A percentile compares a stretch with the other conserved stretches of the same genome.
Conservation (phyloP, 1,140 invertebrate species). For the Grapholita molesta region DNA sequence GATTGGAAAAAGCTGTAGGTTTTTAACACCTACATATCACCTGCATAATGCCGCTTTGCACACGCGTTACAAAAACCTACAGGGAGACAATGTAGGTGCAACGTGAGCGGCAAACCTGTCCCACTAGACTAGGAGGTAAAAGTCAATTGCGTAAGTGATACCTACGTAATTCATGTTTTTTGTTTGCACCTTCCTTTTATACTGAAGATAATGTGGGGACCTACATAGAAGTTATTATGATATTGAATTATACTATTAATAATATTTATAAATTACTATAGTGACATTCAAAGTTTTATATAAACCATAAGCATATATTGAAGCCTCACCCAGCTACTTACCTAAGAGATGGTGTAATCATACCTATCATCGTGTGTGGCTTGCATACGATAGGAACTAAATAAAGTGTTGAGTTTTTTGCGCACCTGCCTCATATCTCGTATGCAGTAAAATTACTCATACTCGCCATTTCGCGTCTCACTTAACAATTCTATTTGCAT, state of each 20-base stretch:
- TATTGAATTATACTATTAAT: too few species aligned
- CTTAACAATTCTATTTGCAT: conserved; percentile 3
- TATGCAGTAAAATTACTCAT: too few species aligned
- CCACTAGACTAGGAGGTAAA: neutral
- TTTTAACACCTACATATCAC: neutral
- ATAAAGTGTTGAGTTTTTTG: neutral
- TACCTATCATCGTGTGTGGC: neutral
- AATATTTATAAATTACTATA: neutral
- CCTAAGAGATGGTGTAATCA: neutral
- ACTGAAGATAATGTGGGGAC: too few species aligned
- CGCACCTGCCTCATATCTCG: neutral
- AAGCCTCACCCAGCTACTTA: neutral
- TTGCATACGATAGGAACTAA: neutral
- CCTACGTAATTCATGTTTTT: neutral
- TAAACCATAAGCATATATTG: too few species aligned
- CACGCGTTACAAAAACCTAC: neutral
- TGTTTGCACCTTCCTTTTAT: neutral
- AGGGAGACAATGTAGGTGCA: neutral
- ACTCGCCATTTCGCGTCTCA: neutral
- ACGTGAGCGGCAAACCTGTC: neutral
- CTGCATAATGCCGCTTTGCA: neutral
- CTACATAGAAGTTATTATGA: too few species aligned
- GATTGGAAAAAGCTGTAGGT: neutral
- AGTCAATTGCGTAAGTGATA: neutral
- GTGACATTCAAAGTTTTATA: neutral